phyloP scores from a whole-genome alignment of 2,113 vertebrate species.

The Ctenodactylus gundi region DNA sequence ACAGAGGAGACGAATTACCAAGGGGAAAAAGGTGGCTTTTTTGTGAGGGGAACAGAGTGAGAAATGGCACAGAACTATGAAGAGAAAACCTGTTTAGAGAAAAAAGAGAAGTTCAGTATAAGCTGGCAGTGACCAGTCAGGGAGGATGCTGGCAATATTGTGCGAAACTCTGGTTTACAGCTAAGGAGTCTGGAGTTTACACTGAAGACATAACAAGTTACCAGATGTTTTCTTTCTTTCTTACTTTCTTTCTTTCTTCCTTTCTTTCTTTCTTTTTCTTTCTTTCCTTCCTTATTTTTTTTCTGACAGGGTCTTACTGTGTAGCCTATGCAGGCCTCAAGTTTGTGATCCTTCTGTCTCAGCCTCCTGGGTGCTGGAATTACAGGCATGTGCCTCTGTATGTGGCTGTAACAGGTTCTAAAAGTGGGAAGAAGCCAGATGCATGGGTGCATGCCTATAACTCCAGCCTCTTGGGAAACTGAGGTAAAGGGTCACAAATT shows the following conservation, averaged over 20 bases:
- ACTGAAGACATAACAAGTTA: neutral
- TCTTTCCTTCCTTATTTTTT: neutral
- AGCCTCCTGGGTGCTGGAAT: neutral
- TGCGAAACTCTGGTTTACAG: neutral
- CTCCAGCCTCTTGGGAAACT: neutral
- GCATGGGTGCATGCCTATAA: neutral
- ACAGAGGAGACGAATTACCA: neutral
- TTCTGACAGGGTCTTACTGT: neutral
- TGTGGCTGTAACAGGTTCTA: neutral
- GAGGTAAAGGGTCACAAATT: neutral
- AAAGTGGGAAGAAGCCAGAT: neutral
- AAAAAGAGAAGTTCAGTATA: neutral
- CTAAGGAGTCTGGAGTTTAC: neutral
- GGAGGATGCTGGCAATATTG: neutral
- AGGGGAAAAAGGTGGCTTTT: neutral
- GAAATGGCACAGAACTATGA: neutral
- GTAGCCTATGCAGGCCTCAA: neutral
- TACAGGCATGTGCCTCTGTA: neutral
- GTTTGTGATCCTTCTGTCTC: neutral
- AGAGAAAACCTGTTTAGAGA: constrained; percentile 23
- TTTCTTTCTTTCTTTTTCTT: neutral
- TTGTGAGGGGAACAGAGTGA: neutral
- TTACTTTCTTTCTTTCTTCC: neutral
- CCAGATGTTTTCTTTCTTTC: neutral
- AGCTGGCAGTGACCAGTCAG: neutral